Conservation (phyloP, 2,888 invertebrate species). For the Parnassius mnemosyne region DNA sequence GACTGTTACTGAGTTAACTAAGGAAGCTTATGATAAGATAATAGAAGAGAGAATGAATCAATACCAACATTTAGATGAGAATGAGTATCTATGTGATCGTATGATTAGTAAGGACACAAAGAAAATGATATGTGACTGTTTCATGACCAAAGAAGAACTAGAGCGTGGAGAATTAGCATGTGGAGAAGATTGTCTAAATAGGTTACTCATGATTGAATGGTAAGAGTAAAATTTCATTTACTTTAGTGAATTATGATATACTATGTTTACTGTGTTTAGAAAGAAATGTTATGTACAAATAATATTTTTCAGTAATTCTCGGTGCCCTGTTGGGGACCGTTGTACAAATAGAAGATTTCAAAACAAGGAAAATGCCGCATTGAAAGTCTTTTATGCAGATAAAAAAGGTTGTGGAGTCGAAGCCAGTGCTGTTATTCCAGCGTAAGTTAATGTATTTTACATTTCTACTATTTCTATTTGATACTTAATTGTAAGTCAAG, state of each 20-base stretch:
- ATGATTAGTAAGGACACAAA: constrained; percentile 94
- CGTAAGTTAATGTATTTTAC: constrained; percentile 71
- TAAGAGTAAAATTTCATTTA: constrained; percentile 54
- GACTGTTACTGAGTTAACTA: constrained; percentile 46
- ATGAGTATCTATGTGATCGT: constrained; percentile 91
- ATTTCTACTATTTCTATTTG: too few species aligned
- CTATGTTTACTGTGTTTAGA: background rate
- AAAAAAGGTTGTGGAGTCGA: constrained; percentile 97
- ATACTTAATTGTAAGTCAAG: too few species aligned
- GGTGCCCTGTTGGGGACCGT: constrained; percentile 93
- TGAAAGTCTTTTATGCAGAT: constrained; percentile 94
- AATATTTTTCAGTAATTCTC: constrained; percentile 86
- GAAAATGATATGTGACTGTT: constrained; percentile 97
- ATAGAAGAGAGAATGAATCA: constrained; percentile 83
- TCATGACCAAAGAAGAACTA: constrained; percentile 93
- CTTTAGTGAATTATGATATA: constrained; percentile 10
- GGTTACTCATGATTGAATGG: constrained; percentile 99
- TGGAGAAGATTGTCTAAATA: constrained; percentile 97
- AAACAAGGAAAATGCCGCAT: constrained; percentile 89
- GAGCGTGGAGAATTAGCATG: constrained; percentile 92
- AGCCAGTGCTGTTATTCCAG: constrained; percentile 85
- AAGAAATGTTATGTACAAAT: constrained; percentile 1
- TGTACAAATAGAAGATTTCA: constrained; percentile 98
- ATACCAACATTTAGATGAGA: constrained; percentile 91
- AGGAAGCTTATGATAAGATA: constrained; percentile 73